These are phyloP conservation scores for Hycleus cichorii DNA, from an alignment of 1,140 invertebrate genomes.

Conservation along the genomic window DNA sequence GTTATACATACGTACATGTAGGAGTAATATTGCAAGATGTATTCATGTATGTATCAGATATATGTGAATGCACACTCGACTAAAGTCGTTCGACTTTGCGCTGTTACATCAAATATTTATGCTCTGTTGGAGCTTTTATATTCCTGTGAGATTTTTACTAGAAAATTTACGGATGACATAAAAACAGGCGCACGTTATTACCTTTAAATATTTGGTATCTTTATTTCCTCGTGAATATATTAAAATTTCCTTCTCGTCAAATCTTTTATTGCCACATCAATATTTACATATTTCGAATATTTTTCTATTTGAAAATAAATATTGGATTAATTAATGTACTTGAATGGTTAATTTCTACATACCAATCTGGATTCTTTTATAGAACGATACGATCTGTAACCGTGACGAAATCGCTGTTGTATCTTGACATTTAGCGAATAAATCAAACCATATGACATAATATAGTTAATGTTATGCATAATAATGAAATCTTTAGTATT, in stretches of 20 bases:
- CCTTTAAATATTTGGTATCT: conserved; percentile 17
- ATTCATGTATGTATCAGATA: conserved; percentile 12
- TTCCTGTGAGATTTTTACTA: conserved; percentile 20
- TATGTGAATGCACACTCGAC: conserved; percentile 12
- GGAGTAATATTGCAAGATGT: neutral
- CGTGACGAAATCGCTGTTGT: too few species aligned
- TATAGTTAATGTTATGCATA: too few species aligned
- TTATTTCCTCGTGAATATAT: conserved; percentile 10
- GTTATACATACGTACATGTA: neutral
- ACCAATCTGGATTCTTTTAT: too few species aligned
- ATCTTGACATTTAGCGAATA: too few species aligned
- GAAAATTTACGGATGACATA: conserved; percentile 20
- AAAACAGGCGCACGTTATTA: conserved; percentile 14
- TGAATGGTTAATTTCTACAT: too few species aligned
- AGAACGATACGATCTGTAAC: too few species aligned
- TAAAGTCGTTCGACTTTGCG: conserved; percentile 17
- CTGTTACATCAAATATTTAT: conserved; percentile 25
- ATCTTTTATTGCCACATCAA: too few species aligned
- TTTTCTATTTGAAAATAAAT: too few species aligned
- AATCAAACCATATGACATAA: too few species aligned
- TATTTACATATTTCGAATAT: too few species aligned
- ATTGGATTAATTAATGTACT: too few species aligned
- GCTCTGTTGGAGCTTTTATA: conserved; percentile 20
- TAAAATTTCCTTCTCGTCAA: neutral
- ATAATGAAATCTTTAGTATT: too few species aligned